These are phyloP conservation scores for Sialia sialis DNA, from an alignment of 2,113 vertebrate genomes.

Conservation along the genomic window DNA sequence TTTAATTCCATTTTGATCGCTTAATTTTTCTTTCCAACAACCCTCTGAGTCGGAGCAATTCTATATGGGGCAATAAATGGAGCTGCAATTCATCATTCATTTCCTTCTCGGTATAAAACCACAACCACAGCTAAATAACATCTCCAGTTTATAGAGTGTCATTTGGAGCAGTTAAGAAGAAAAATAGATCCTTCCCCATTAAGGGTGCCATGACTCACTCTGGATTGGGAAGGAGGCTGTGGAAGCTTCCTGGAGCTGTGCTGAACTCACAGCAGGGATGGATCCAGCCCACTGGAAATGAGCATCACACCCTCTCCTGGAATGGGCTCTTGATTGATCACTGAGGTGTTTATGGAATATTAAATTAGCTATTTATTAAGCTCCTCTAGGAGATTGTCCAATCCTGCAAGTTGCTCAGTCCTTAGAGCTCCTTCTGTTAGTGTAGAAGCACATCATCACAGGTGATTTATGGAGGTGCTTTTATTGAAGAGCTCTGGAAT, in stretches of 20 bases:
- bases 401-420: background rate
- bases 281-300: background rate
- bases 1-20: constrained; percentile 50
- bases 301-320: background rate
- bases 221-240: background rate
- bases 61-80: background rate
- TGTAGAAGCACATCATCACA: too few relatives aligned
- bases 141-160: constrained; percentile 42
- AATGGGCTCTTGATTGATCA: background rate
- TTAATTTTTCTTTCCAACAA: constrained; percentile 37
- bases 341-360: background rate
- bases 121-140: constrained; percentile 38
- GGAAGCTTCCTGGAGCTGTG: background rate
- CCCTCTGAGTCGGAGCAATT: background rate
- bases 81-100: background rate
- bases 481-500: too few relatives aligned
- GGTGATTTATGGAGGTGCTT: too few relatives aligned
- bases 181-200: constrained; percentile 32
- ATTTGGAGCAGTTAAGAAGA: constrained; percentile 27
- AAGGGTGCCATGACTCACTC: constrained; percentile 5
- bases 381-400: background rate
- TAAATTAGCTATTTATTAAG: background rate
- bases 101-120: constrained; percentile 33
- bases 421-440: background rate
- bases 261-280: background rate